Conservation (phyloP, 2,113 vertebrate species). For the Otocyon megalotis region DNA sequence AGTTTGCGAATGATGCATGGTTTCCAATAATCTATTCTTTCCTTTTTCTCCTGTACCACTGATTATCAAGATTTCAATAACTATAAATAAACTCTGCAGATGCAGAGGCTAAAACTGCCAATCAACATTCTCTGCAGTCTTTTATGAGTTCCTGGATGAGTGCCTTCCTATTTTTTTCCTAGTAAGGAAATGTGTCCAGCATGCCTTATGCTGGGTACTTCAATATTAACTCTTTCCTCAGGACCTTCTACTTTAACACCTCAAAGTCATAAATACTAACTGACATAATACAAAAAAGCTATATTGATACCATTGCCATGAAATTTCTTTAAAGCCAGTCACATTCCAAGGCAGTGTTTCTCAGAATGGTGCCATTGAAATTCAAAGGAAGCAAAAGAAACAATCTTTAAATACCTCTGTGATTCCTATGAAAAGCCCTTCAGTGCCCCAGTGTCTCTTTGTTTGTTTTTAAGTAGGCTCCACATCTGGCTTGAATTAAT, state of each 20-base stretch:
- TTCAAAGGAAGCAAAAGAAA: neutral
- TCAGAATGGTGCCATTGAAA: neutral
- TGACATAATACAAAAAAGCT: neutral
- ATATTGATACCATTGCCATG: neutral
- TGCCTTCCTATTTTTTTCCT: neutral
- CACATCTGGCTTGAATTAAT: neutral
- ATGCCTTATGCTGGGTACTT: neutral
- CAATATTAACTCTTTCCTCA: neutral
- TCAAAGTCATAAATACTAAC: neutral
- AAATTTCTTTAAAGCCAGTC: conserved; percentile 37
- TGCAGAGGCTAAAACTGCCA: conserved; percentile 66
- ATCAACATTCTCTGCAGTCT: conserved; percentile 34
- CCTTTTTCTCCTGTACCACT: conserved; percentile 43
- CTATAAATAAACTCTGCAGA: conserved; percentile 75
- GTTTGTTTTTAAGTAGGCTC: neutral
- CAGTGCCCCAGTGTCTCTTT: neutral
- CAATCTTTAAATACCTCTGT: neutral
- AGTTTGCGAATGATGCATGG: conserved; percentile 17
- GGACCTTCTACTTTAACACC: neutral
- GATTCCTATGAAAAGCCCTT: neutral
- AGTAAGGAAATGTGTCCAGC: conserved; percentile 42
- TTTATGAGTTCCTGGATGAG: conserved; percentile 66
- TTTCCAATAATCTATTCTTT: conserved; percentile 67
- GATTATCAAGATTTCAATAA: conserved; percentile 59
- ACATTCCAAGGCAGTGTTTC: neutral